These are phyloP conservation scores for Ifrita kowaldi DNA, from an alignment of 2,113 vertebrate genomes.

Conservation along the genomic window DNA sequence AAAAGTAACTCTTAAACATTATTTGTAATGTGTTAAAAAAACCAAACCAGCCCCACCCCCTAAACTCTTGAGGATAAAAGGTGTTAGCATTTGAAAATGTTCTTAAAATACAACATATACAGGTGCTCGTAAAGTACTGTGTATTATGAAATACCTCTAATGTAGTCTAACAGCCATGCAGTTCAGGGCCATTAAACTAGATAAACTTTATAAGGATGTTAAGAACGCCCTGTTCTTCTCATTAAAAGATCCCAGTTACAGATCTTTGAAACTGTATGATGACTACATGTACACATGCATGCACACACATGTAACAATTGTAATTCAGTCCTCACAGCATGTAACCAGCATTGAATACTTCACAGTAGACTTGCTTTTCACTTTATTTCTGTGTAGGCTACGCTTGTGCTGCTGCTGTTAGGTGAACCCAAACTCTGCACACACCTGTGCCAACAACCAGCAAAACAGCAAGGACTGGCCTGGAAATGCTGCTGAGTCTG, in stretches of 20 bases:
- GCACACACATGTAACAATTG: accelerated
- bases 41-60: accelerated
- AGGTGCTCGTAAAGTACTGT: not conserved
- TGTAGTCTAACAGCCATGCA: accelerated
- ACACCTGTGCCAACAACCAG: not conserved
- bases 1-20: not conserved
- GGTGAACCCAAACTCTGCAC: not conserved
- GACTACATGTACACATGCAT: not conserved
- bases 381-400: not conserved
- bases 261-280: not conserved
- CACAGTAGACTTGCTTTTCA: not conserved
- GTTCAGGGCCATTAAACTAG: accelerated
- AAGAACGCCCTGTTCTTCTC: not conserved
- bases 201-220: accelerated
- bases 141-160: not conserved
- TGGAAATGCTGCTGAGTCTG: not conserved
- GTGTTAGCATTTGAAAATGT: accelerated
- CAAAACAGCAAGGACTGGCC: not conserved
- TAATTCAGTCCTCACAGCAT: not conserved
- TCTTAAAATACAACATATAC: not conserved
- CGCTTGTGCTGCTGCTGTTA: not conserved
- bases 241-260: not conserved
- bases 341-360: not conserved
- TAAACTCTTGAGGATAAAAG: not conserved
- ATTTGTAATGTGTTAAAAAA: not conserved